Evolutionary conservation across 2,888 invertebrate genomes (phyloP).

Genomic region (Nysson spinosus): DNA sequence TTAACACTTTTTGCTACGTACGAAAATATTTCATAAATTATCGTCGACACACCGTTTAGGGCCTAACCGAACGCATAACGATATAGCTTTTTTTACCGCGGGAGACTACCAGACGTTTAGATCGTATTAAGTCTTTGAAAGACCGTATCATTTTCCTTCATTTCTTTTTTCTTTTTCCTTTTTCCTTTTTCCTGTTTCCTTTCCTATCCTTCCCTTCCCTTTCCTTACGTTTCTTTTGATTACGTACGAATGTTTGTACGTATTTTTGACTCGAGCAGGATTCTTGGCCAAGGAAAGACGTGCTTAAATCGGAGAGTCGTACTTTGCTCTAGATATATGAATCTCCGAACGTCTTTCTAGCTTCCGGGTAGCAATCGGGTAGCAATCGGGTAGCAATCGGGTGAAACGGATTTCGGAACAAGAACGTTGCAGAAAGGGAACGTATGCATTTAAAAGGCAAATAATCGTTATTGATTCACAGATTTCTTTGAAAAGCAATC

Average conservation of each 20-base stretch:
- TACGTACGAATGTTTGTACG: conserved; percentile 25
- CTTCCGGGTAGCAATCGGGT: too few species aligned
- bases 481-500: conserved; percentile 7
- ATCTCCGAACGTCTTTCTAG: too few species aligned
- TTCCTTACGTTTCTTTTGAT: not conserved
- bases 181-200: conserved; percentile 11
- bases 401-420: conserved; percentile 1
- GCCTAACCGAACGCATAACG: conserved; percentile 33
- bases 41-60: conserved; percentile 33
- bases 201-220: conserved; percentile 13
- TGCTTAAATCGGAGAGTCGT: conserved; percentile 37
- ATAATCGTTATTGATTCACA: conserved; percentile 17
- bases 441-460: conserved; percentile 47
- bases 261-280: conserved; percentile 42
- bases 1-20: conserved; percentile 39
- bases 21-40: conserved; percentile 33
- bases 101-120: conserved; percentile 40
- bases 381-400: too few species aligned
- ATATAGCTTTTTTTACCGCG: conserved; percentile 65
- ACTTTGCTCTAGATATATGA: too few species aligned
- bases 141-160: conserved; percentile 20
- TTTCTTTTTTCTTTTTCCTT: conserved; percentile 14
- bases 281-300: conserved; percentile 46
- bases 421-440: conserved; percentile 44
- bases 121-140: conserved; percentile 40